Evolutionary conservation across 2,797 vertebrate genomes (phyloP), one percentile per base, ranked within the genome.

Genomic region (Okamejei kenojei): DNA sequence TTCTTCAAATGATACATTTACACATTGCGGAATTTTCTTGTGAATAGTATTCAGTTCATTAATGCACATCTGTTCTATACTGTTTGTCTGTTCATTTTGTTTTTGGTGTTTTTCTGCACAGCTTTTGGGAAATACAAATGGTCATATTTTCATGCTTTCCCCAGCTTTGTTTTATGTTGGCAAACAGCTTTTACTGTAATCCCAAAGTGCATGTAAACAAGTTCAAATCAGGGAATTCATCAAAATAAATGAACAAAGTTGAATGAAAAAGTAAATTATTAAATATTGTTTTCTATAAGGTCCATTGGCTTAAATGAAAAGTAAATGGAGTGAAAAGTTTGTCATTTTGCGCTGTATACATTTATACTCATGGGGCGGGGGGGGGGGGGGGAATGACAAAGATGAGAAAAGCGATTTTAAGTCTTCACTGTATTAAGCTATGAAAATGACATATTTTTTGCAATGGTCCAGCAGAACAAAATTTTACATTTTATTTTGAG

Each of bases 251-350:
- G 29, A 88, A 88, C 6, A 88, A 88, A 88, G 29, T 7, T 63
- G 84, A 68, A 35, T 76, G 71, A 76, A 76, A 23, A 76, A 76
- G 71, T 76, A 92, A 54, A 58, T 92, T 74, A 45, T 74, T 10
- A 74, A 8, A 76, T 15, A 76, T 92, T 92, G 71, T 92, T 82
- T 71, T 74, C 35, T 76, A 90, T 93, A 11, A 76, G 45, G n/a
- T 93, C 82, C 9, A 88, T 84, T 61, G 82, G 23, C 10, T 65
- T 63, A 45, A 61, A 54, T 76, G 81, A 61, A 88, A 71, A 88
- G 68, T 93, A 93, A 93, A 93, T 93, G 93, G 82, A 93, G 71
- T 90, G 81, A 19, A 32, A 63, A 88, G 35, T 45, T 88, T 84
- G 68, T n/a, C 71, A 68, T 93, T 74, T 88, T 73, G 61, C 29